Evolutionary conservation across 2,113 vertebrate genomes (phyloP).

Genomic region (Tenebrosternarchus preto): DNA sequence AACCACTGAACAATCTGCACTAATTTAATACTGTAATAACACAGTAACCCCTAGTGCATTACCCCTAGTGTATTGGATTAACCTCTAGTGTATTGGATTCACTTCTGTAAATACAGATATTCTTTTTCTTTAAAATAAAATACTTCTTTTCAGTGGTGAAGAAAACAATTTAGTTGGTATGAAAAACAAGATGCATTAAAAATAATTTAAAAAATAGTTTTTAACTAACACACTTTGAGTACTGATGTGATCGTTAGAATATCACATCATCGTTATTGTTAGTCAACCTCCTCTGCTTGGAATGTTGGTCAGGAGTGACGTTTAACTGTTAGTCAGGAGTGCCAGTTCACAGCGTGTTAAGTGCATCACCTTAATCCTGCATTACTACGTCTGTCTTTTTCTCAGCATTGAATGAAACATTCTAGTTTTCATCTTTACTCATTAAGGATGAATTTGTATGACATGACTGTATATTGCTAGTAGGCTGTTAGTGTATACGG

Average conservation of each 20-base stretch:
- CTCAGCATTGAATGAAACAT: background rate
- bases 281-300: background rate
- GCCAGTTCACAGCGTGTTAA: background rate
- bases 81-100: background rate
- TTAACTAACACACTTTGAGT: background rate
- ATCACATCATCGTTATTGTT: too few relatives aligned
- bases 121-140: background rate
- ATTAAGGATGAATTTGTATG: background rate
- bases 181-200: too few relatives aligned
- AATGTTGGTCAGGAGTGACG: background rate
- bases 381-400: constrained; percentile 1
- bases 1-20: background rate
- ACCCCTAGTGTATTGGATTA: background rate
- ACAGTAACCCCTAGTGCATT: too few relatives aligned
- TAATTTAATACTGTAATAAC: background rate
- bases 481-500: background rate
- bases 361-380: background rate
- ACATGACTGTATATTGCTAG: background rate
- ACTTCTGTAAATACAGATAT: background rate
- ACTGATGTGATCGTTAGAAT: background rate
- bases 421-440: constrained; percentile 20
- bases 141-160: background rate
- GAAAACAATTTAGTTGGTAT: background rate
- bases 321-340: background rate
- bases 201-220: background rate